Evolutionary conservation across 2,797 vertebrate genomes (phyloP).

Genomic region (Artibeus jamaicensis): DNA sequence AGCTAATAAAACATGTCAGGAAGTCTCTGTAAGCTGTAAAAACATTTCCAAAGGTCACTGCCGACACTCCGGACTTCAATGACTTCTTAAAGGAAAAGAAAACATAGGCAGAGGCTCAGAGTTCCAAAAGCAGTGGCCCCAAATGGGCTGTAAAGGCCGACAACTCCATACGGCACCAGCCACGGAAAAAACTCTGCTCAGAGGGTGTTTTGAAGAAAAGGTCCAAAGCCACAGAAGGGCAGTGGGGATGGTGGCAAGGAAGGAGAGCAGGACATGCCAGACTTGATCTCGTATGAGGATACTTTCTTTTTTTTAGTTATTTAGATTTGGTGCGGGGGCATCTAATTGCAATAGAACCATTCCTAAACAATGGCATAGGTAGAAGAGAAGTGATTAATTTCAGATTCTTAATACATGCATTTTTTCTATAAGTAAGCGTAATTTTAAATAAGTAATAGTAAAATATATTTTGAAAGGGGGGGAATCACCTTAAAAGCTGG

Average conservation of each 20-base stretch:
- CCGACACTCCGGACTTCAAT: conserved; percentile 62
- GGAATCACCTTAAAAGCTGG: background rate
- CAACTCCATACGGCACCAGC: background rate
- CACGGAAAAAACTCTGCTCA: background rate
- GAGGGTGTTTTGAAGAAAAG: background rate
- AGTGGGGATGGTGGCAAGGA: background rate
- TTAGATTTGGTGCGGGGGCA: background rate
- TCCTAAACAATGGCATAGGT: background rate
- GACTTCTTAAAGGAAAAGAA: conserved; percentile 73
- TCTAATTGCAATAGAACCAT: background rate
- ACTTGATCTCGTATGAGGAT: background rate
- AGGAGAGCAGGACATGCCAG: background rate
- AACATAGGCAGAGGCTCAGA: conserved; percentile 54
- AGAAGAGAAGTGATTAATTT: background rate
- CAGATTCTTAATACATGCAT: background rate
- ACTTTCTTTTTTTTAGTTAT: background rate
- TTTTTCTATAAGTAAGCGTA: background rate
- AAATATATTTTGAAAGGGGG: background rate
- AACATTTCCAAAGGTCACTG: conserved; percentile 75
- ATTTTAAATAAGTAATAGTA: background rate
- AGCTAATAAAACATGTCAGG: conserved; percentile 77
- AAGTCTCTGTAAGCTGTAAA: conserved; percentile 74
- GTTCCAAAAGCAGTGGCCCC: conserved; percentile 23
- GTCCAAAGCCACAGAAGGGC: background rate
- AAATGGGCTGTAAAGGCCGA: background rate